Conservation (phyloP, 2,797 vertebrate species). For the Rhinatrema bivittatum region DNA sequence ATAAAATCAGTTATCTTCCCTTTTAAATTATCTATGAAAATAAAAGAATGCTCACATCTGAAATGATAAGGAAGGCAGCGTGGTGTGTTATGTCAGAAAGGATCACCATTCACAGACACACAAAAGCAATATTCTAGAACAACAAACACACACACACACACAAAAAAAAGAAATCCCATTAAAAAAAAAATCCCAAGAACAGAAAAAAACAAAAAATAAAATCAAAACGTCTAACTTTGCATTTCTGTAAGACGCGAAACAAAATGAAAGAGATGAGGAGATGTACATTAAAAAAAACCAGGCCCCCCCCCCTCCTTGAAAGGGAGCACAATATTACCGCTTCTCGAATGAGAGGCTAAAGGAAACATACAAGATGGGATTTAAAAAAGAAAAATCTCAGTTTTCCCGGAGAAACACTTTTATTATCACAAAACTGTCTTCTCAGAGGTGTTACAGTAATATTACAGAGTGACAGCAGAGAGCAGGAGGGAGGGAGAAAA, state of each 20-base stretch:
- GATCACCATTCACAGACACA: conserved; percentile 53
- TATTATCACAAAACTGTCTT: no score
- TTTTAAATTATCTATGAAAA: conserved; percentile 61
- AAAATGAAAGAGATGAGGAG: conserved; percentile 31
- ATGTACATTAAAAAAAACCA: conserved; percentile 39
- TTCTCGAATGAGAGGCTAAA: conserved; percentile 69
- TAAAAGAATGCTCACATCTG: conserved; percentile 24
- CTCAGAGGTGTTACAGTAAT: no score
- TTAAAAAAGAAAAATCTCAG: conserved; percentile 58
- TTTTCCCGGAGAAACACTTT: no score
- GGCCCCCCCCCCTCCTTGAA: conserved; percentile 50
- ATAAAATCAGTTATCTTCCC: conserved; percentile 54
- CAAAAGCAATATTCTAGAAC: conserved; percentile 59
- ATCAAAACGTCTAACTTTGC: conserved; percentile 42
- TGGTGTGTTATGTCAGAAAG: conserved; percentile 25
- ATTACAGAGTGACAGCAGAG: no score
- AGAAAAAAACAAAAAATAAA: conserved; percentile 19
- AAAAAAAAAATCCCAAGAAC: no score
- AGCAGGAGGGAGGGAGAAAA: no score
- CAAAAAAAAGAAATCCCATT: conserved; percentile 2
- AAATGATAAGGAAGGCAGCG: conserved; percentile 42
- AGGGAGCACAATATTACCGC: conserved; percentile 65
- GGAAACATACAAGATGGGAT: conserved; percentile 66
- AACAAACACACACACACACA: no score
- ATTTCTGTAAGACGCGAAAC: conserved; percentile 58